phyloP scores from a whole-genome alignment of 2,888 invertebrate genomes.

The Brassicogethes aeneus region DNA sequence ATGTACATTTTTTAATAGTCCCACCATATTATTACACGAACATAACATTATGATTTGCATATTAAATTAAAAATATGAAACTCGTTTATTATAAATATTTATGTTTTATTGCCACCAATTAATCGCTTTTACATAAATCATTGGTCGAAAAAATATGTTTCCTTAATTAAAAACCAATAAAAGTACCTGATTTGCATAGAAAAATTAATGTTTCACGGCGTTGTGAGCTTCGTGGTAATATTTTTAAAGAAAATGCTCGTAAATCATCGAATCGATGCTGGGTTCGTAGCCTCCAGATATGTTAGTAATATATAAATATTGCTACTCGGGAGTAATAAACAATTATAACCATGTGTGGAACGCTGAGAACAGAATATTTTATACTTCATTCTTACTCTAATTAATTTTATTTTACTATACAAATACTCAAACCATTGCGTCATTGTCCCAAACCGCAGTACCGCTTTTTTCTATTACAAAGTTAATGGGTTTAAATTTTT shows the following conservation, averaged over 20 bases:
- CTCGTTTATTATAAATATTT: conserved; percentile 1
- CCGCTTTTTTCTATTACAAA: no score
- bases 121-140: conserved; percentile 1
- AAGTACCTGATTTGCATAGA: background rate
- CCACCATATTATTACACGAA: background rate
- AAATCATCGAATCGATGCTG: background rate
- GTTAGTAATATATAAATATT: background rate
- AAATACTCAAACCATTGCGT: no score
- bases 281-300: background rate
- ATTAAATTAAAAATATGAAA: background rate
- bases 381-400: no score
- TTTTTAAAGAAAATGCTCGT: background rate
- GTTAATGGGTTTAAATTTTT: no score
- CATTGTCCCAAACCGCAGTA: no score
- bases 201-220: background rate
- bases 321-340: background rate
- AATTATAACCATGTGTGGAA: background rate
- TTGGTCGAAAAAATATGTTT: background rate
- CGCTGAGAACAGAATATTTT: conserved; percentile 1
- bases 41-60: background rate
- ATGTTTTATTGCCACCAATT: background rate
- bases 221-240: background rate
- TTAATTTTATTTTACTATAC: no score
- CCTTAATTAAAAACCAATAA: background rate
- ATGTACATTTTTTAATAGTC: background rate